Evolutionary conservation across 2,888 invertebrate genomes (phyloP), one percentile per base, ranked within the genome.

Genomic region (Ommatoiulus sabulosus): DNA sequence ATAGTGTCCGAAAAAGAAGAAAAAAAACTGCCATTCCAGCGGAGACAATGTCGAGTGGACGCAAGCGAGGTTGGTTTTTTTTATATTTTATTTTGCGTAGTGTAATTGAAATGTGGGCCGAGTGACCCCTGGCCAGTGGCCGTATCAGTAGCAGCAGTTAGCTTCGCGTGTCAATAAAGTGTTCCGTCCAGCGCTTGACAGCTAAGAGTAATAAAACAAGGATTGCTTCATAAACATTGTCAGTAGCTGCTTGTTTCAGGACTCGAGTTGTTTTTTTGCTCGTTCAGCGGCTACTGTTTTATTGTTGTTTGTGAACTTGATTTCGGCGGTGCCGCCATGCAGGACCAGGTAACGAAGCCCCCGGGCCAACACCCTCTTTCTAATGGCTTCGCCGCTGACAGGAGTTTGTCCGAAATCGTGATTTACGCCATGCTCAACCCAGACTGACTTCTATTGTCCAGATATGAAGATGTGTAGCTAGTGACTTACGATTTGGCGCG

Each of bases 141-240:
- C 44, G 43, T 44, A 84, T 44, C 84, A 84, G 17, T 44, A 84
- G 84, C 24, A 84, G 84, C 84, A 84, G 84, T 43, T 84, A 84
- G 44, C 84, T 43, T 44, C 43, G 84, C 44, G 44, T 84, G 84
- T 84, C 84, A 84, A 87, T 87, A 87, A 48, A 87, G 87, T 87
- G 87, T 87, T 46, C 87, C 12, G 87, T 46, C 87, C 44, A 4
- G n/a, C 85, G 44, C 46, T 87, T 87, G 87, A 87, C 87, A 87
- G 87, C 44, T 87, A 12, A n/a, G 52, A 48, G 48, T 48, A 44
- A 87, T 87, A 87, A 87, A 87, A 87, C 87, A 87, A 87, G 48
- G 87, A 87, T 87, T 87, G 87, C 87, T 87, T 87, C 87, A 87
- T 87, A 87, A 87, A 87, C 87, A 87, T 87, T 87, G 87, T 87